These are phyloP conservation scores for Fregata magnificens DNA, from an alignment of 2,113 vertebrate genomes.

Conservation along the genomic window DNA sequence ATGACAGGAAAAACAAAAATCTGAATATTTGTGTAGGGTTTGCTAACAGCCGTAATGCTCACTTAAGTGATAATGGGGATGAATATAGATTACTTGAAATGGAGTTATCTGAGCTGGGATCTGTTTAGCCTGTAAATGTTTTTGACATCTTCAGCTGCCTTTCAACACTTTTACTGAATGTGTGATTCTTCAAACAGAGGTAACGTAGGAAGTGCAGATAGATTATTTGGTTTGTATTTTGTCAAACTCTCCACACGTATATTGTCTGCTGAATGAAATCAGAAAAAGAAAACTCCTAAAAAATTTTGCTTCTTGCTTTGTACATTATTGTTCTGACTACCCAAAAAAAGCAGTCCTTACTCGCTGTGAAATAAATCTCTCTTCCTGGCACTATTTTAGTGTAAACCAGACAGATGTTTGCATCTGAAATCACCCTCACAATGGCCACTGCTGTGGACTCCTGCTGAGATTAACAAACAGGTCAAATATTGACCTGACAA, in stretches of 20 bases:
- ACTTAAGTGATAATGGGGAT: conserved; percentile 64
- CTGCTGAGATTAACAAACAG: neutral
- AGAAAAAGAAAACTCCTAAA: neutral
- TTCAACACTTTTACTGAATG: conserved; percentile 14
- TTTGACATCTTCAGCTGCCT: conserved; percentile 46
- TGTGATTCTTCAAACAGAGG: conserved; percentile 3
- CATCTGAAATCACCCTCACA: neutral
- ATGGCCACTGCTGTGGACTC: neutral
- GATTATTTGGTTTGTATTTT: neutral
- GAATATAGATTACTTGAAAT: conserved; percentile 68
- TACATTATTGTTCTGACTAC: neutral
- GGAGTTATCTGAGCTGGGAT: conserved; percentile 52
- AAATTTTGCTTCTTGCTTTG: neutral
- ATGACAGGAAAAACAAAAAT: conserved; percentile 91
- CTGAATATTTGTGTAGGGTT: conserved; percentile 77
- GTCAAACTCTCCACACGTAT: neutral
- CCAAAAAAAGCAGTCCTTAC: neutral
- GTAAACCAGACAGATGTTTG: neutral
- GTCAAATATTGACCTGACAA: neutral
- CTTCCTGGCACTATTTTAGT: neutral
- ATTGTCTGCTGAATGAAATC: neutral
- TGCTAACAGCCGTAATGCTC: conserved; percentile 61
- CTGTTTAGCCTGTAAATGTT: conserved; percentile 37
- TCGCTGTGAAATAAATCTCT: neutral
- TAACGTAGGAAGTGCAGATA: neutral